A percentile compares a stretch with the other conserved stretches of the same genome.
These are phyloP conservation scores for Probosciger aterrimus DNA, from an alignment of 2,113 vertebrate genomes.

Conservation along the genomic window DNA sequence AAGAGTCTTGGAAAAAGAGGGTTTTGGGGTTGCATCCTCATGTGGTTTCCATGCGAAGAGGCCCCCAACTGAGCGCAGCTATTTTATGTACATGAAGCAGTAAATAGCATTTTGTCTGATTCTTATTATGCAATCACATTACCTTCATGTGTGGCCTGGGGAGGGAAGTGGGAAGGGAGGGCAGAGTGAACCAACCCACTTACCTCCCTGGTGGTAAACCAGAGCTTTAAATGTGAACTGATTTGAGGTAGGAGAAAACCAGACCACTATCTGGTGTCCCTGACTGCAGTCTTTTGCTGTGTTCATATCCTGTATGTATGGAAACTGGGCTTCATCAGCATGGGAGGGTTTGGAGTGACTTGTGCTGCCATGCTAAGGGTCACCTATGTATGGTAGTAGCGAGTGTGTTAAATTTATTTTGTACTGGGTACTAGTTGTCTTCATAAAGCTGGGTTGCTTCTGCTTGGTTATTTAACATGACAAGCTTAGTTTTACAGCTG, in stretches of 20 bases:
- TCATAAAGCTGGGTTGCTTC: neutral
- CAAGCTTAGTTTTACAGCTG: neutral
- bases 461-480: neutral
- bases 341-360: neutral
- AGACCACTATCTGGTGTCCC: neutral
- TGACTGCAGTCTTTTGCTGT: neutral
- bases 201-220: slow-evolving; percentile 17
- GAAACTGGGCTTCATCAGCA: neutral
- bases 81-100: neutral
- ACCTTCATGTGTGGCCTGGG: slow-evolving; percentile 45
- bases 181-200: neutral
- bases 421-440: neutral
- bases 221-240: neutral
- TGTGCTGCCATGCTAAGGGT: neutral
- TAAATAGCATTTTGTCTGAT: slow-evolving; percentile 23
- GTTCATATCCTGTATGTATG: neutral
- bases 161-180: slow-evolving; percentile 7
- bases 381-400: neutral
- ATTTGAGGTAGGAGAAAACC: neutral
- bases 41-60: neutral
- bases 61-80: neutral
- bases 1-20: neutral
- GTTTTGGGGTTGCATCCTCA: neutral
- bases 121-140: neutral
- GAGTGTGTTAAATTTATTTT: neutral